phyloP scores from a whole-genome alignment of 2,797 vertebrate genomes.

The Siniperca scherzeri region DNA sequence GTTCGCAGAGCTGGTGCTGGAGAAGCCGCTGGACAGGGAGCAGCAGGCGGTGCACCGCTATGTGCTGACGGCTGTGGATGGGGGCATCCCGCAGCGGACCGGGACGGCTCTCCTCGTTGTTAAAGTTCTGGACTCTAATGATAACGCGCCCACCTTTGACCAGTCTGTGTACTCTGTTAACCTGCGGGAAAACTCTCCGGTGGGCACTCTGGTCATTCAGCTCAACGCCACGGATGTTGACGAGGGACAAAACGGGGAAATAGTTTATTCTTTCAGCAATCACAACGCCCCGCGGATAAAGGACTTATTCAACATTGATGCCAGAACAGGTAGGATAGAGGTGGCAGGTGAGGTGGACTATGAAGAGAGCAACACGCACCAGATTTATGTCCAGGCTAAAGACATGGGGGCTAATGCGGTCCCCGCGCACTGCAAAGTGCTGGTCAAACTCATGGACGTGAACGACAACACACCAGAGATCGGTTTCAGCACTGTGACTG shows the following conservation, averaged over 20 bases:
- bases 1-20: slow-evolving; percentile 96
- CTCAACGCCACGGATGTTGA: slow-evolving; percentile 97
- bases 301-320: slow-evolving; percentile 93
- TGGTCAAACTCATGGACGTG: slow-evolving; percentile 93
- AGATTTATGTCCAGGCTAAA: slow-evolving; percentile 97
- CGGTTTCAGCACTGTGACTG: slow-evolving; percentile 97
- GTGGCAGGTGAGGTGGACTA: slow-evolving; percentile 96
- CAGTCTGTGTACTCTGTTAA: slow-evolving; percentile 96
- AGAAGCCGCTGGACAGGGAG: slow-evolving; percentile 96
- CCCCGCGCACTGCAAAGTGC: slow-evolving; percentile 97
- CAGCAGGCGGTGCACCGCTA: slow-evolving; percentile 97
- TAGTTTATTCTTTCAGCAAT: slow-evolving; percentile 96
- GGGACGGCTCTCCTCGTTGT: slow-evolving; percentile 96
- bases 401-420: slow-evolving; percentile 97
- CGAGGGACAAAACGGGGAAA: slow-evolving; percentile 96
- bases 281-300: slow-evolving; percentile 93
- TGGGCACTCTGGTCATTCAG: slow-evolving; percentile 94
- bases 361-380: slow-evolving; percentile 94
- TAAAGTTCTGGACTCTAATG: slow-evolving; percentile 97
- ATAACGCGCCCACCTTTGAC: slow-evolving; percentile 96
- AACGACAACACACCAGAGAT: slow-evolving; percentile 98
- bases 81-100: slow-evolving; percentile 94
- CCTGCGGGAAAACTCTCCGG: slow-evolving; percentile 94
- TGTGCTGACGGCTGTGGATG: slow-evolving; percentile 97
- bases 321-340: slow-evolving; percentile 94